These are phyloP conservation scores for Asobara japonica DNA, from an alignment of 1,140 invertebrate species.

Conservation along the genomic window DNA sequence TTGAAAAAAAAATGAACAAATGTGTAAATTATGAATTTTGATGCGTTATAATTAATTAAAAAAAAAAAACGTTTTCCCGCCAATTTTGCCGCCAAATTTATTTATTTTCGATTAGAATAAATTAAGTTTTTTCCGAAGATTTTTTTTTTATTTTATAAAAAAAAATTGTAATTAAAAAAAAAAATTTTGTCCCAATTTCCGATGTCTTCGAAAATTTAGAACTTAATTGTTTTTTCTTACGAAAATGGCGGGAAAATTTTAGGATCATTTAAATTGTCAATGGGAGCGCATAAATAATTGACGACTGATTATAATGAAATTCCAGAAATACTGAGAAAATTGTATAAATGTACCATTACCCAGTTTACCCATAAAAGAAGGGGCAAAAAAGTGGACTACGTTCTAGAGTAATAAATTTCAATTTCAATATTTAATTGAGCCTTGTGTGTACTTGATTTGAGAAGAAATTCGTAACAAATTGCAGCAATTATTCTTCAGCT, in stretches of 20 bases:
- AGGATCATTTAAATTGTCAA: not conserved
- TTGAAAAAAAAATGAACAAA: conserved; percentile 38
- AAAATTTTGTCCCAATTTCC: too few relatives aligned
- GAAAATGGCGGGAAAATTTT: too few relatives aligned
- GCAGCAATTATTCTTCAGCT: not conserved
- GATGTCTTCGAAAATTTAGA: too few relatives aligned
- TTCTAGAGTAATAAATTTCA: conserved; percentile 64
- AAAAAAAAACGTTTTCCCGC: too few relatives aligned
- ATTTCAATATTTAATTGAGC: conserved; percentile 61
- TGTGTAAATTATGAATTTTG: conserved; percentile 17
- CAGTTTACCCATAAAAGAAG: conserved; percentile 62
- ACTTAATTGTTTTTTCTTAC: too few relatives aligned
- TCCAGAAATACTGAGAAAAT: conserved; percentile 42
- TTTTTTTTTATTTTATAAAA: too few relatives aligned
- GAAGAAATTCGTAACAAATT: conserved; percentile 18
- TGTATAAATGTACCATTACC: conserved; percentile 67
- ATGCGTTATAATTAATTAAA: not conserved
- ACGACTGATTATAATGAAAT: conserved; percentile 16
- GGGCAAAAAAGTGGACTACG: conserved; percentile 39
- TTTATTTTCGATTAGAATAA: too few relatives aligned
- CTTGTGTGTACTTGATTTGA: not conserved
- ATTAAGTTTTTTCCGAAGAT: too few relatives aligned
- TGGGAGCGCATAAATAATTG: not conserved
- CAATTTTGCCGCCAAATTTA: too few relatives aligned
- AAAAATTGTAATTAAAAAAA: too few relatives aligned